Evolutionary conservation across 1,140 invertebrate species (phyloP).

Genomic region (Pinna nobilis): DNA sequence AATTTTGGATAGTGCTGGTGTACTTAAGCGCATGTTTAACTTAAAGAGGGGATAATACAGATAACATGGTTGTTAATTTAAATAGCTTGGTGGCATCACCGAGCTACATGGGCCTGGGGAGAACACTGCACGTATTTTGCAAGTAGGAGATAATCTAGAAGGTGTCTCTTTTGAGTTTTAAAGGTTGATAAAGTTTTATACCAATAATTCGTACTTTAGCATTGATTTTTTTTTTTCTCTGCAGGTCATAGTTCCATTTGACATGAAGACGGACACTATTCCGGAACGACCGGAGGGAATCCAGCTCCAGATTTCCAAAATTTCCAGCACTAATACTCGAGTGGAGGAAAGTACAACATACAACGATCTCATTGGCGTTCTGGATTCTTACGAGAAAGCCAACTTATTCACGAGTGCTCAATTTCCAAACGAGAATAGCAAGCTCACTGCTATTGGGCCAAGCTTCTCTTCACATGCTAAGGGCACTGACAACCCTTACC

Average conservation of each 20-base stretch:
- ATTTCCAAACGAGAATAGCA: slow-evolving; percentile 82
- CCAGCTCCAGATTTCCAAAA: slow-evolving; percentile 87
- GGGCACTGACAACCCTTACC: slow-evolving; percentile 52
- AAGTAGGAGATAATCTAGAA: background rate
- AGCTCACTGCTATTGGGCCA: slow-evolving; percentile 83
- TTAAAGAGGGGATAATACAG: too few species aligned
- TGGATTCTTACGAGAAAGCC: slow-evolving; percentile 83
- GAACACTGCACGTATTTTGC: too few species aligned
- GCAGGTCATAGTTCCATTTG: slow-evolving; percentile 77
- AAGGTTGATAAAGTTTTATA: background rate
- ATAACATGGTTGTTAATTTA: too few species aligned
- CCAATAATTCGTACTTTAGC: background rate
- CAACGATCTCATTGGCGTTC: slow-evolving; percentile 83
- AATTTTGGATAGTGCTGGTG: too few species aligned
- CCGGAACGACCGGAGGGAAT: slow-evolving; percentile 87
- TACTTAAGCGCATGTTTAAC: too few species aligned
- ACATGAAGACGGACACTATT: slow-evolving; percentile 79
- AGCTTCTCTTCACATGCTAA: slow-evolving; percentile 68
- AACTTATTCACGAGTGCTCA: slow-evolving; percentile 83
- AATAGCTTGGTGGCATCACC: too few species aligned
- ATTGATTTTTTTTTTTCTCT: slow-evolving; percentile 21
- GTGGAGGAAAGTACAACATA: slow-evolving; percentile 80
- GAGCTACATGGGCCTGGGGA: too few species aligned
- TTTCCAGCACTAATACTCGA: slow-evolving; percentile 86
- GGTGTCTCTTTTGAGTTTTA: background rate